A percentile compares a stretch with the other conserved stretches of the same genome.
phyloP scores from a whole-genome alignment of 2,797 vertebrate genomes.

The Mormyrus hasselquistii region DNA sequence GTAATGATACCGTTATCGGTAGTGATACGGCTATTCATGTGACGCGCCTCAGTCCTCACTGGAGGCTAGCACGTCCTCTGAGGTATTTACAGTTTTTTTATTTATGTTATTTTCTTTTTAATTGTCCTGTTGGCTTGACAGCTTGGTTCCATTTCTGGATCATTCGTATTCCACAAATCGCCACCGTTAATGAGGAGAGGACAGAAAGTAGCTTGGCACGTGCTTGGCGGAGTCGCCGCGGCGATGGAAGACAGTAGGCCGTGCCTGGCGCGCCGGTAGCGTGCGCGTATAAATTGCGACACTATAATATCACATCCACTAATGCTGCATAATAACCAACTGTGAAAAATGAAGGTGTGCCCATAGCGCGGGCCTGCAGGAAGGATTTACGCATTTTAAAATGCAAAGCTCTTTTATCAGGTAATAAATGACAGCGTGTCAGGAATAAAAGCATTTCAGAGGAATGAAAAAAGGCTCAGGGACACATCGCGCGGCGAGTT shows the following conservation, averaged over 20 bases:
- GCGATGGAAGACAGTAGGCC: neutral
- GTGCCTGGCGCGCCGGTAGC: neutral
- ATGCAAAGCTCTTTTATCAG: constrained; percentile 11
- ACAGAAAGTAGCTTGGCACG: neutral
- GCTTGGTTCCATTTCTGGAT: constrained; percentile 8
- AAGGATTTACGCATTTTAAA: constrained; percentile 4
- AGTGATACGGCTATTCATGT: neutral
- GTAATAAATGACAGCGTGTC: constrained; percentile 5
- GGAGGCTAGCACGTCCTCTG: neutral
- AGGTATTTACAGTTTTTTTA: constrained; percentile 12
- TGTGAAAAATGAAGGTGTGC: neutral
- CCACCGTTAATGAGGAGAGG: constrained; percentile 17
- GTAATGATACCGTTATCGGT: neutral
- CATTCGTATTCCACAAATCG: constrained; percentile 15
- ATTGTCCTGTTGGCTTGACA: constrained; percentile 9
- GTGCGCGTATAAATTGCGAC: neutral
- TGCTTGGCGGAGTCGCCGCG: neutral
- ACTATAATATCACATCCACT: neutral
- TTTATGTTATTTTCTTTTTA: constrained; percentile 8
- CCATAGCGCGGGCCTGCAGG: neutral
- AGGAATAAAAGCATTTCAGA: neutral
- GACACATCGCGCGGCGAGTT: neutral
- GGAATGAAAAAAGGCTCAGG: neutral
- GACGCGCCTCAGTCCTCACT: neutral
- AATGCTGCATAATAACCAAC: constrained; percentile 8